phyloP scores from a whole-genome alignment of 2,113 vertebrate genomes.

The Cyanoramphus novaezelandiae region DNA sequence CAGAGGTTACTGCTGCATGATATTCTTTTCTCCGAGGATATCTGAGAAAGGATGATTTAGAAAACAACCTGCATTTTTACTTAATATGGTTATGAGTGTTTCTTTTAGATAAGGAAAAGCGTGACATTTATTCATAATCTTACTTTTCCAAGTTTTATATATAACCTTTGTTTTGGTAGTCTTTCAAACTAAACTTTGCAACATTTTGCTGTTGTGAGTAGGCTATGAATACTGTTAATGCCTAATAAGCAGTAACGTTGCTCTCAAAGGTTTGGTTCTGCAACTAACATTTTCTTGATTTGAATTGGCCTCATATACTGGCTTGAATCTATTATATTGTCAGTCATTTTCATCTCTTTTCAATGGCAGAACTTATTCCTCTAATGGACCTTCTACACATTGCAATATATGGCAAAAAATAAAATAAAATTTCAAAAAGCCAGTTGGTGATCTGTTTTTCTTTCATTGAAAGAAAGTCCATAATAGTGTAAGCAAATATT shows the following conservation, averaged over 20 bases:
- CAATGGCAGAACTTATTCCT: neutral
- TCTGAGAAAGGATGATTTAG: neutral
- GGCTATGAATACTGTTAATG: neutral
- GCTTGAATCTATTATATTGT: neutral
- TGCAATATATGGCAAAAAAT: neutral
- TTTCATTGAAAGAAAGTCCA: neutral
- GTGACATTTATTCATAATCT: neutral
- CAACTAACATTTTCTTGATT: neutral
- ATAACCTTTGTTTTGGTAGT: neutral
- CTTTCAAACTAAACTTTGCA: neutral
- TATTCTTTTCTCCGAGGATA: neutral
- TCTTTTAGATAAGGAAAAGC: constrained; percentile 5
- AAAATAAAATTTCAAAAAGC: neutral
- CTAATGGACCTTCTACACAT: neutral
- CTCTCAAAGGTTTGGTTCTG: neutral
- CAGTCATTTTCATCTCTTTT: neutral
- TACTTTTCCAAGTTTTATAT: neutral
- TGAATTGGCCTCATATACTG: neutral
- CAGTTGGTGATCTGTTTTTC: neutral
- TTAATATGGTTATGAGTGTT: neutral
- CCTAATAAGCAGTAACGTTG: neutral
- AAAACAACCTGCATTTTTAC: neutral
- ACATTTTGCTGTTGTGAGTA: neutral
- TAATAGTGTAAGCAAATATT: neutral
- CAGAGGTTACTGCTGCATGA: neutral